Percentiles rank a stretch among this genome's conserved stretches.
Conservation (phyloP, 2,113 vertebrate species). For the Acrocephalus arundinaceus region DNA sequence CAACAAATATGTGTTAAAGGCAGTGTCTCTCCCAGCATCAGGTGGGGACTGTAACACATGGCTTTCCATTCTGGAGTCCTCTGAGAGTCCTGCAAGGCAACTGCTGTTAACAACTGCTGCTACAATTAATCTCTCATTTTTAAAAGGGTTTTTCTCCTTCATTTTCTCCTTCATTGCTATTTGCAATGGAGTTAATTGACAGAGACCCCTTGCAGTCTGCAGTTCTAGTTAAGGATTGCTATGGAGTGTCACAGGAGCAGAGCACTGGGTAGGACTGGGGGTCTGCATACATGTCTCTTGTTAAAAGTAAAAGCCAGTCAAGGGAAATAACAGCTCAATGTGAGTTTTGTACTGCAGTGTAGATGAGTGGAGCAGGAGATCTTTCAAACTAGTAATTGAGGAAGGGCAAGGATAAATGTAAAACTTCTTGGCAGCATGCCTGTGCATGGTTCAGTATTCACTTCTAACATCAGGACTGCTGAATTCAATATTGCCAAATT, state of each 20-base stretch:
- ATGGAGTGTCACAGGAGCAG: neutral
- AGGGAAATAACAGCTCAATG: neutral
- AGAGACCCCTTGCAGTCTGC: neutral
- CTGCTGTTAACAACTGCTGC: neutral
- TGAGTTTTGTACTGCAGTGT: neutral
- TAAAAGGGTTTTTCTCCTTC: neutral
- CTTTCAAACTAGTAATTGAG: neutral
- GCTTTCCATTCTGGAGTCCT: neutral
- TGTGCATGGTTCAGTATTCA: neutral
- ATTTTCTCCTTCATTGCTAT: neutral
- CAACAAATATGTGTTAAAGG: neutral
- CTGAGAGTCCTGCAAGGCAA: neutral
- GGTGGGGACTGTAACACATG: neutral
- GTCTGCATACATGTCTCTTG: neutral
- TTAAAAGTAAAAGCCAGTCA: neutral
- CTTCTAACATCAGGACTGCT: neutral
- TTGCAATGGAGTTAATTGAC: neutral
- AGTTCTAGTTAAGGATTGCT: neutral
- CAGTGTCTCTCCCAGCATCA: neutral
- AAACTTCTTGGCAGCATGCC: neutral
- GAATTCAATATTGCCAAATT: neutral
- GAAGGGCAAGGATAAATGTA: neutral
- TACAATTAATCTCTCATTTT: neutral
- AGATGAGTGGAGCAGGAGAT: neutral
- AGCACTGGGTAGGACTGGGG: neutral